Evolutionary conservation across 2,888 invertebrate species (phyloP).

Genomic region (Diogma glabrata): DNA sequence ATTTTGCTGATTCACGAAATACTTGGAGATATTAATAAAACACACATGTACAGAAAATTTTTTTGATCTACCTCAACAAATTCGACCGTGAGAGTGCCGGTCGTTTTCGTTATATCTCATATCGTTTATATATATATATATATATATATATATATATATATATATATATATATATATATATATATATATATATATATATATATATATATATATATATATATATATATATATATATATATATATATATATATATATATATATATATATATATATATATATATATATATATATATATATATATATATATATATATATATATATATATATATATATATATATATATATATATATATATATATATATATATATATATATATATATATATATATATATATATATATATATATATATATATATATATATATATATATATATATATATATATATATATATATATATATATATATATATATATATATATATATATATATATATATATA

Average conservation of each 20-base stretch:
- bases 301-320: not conserved
- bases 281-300: conserved; percentile 1
- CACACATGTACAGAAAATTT: no score
- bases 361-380: conserved; percentile 1
- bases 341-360: conserved; percentile 1
- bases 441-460: not conserved
- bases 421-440: not conserved
- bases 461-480: conserved; percentile 3
- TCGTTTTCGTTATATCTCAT: no score
- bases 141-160: not conserved
- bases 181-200: conserved; percentile 1
- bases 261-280: not conserved
- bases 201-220: conserved; percentile 3
- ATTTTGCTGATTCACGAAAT: no score
- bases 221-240: conserved; percentile 3
- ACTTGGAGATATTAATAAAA: no score
- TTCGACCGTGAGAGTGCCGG: no score
- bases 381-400: conserved; percentile 3
- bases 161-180: conserved; percentile 3
- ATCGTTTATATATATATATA: not conserved
- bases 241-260: not conserved
- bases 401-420: not conserved
- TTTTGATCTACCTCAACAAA: no score
- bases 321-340: conserved; percentile 3
- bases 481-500: conserved; percentile 1